A percentile compares a stretch with the other conserved stretches of the same genome.
phyloP scores from a whole-genome alignment of 2,888 invertebrate species.

The Yponomeuta malinellus region DNA sequence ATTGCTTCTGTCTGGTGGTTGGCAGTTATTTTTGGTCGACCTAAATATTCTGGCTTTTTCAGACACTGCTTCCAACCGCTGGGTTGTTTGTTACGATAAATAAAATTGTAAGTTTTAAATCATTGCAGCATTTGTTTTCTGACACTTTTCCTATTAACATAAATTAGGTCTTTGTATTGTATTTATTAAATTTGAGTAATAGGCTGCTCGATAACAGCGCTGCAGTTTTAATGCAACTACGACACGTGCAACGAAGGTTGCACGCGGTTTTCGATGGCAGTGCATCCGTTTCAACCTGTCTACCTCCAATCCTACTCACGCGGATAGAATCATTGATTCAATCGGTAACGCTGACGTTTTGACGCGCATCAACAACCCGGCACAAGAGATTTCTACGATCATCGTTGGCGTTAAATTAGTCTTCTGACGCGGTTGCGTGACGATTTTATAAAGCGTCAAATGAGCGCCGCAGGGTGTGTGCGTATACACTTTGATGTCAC shows the following conservation, averaged over 20 bases:
- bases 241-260: slow-evolving; percentile 51
- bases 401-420: slow-evolving; percentile 39
- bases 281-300: slow-evolving; percentile 37
- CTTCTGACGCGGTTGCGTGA: slow-evolving; percentile 35
- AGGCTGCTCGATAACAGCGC: not conserved
- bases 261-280: slow-evolving; percentile 32
- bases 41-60: slow-evolving; percentile 57
- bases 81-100: not conserved
- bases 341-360: not conserved
- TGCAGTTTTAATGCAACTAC: slow-evolving; percentile 37
- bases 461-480: slow-evolving; percentile 25
- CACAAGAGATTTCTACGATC: not conserved
- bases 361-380: not conserved
- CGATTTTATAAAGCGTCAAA: slow-evolving; percentile 16
- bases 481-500: slow-evolving; percentile 25
- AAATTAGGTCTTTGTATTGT: not conserved
- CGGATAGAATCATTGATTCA: slow-evolving; percentile 47
- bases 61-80: not conserved
- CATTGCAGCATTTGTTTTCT: no score
- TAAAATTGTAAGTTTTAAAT: no score
- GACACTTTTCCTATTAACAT: not conserved
- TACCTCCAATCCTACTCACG: slow-evolving; percentile 25
- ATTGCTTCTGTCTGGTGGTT: not conserved
- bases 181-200: not conserved
- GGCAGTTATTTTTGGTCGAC: slow-evolving; percentile 62